Conservation (phyloP, 2,888 invertebrate genomes). For the Molorchus minor region DNA sequence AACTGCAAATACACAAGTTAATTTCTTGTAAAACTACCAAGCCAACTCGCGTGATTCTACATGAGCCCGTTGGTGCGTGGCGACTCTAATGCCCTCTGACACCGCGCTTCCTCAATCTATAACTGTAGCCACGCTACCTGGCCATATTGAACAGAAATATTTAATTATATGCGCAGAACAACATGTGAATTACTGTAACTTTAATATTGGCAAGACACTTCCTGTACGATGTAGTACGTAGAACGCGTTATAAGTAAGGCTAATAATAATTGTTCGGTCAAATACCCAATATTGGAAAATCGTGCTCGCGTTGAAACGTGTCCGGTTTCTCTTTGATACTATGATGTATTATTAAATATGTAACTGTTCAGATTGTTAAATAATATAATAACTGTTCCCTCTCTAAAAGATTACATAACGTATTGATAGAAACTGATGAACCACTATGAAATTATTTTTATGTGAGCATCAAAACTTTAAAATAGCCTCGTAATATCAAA, state of each 20-base stretch:
- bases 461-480: too few relatives aligned
- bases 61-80: constrained; percentile 55
- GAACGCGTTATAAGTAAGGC: constrained; percentile 19
- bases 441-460: too few relatives aligned
- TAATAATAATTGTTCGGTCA: neutral
- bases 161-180: constrained; percentile 51
- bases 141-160: constrained; percentile 54
- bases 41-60: constrained; percentile 41
- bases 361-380: too few relatives aligned
- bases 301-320: neutral
- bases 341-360: too few relatives aligned
- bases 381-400: too few relatives aligned
- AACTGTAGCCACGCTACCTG: constrained; percentile 59
- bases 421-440: too few relatives aligned
- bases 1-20: too few relatives aligned
- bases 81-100: constrained; percentile 59
- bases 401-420: neutral
- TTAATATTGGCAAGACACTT: constrained; percentile 43
- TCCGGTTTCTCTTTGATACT: neutral
- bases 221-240: constrained; percentile 31
- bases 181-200: constrained; percentile 53
- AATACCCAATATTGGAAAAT: neutral
- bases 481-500: too few relatives aligned
- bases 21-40: constrained; percentile 19
- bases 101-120: constrained; percentile 55